These are phyloP conservation scores for Pholis gunnellus DNA, from an alignment of 2,113 vertebrate genomes.

Conservation along the genomic window DNA sequence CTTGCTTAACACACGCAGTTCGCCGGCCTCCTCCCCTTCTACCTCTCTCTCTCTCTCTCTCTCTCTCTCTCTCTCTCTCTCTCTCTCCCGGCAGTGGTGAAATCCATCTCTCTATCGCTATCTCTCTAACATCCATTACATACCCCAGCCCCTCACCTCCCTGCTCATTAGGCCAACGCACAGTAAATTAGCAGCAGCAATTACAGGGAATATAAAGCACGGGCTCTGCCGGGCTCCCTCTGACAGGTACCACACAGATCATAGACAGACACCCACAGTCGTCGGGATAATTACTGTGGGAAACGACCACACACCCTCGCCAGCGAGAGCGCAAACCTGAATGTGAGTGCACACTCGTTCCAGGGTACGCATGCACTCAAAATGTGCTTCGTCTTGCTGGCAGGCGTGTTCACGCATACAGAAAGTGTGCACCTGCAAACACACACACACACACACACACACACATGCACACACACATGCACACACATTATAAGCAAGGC, in stretches of 20 bases:
- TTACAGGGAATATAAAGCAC: slow-evolving; percentile 85
- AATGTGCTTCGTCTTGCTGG: slow-evolving; percentile 55
- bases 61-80: slow-evolving; percentile 78
- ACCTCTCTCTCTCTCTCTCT: slow-evolving; percentile 72
- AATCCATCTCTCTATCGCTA: slow-evolving; percentile 84
- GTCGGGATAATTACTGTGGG: slow-evolving; percentile 80
- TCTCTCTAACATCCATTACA: slow-evolving; percentile 87
- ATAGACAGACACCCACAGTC: slow-evolving; percentile 78
- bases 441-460: slow-evolving; percentile 3
- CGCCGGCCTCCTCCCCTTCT: slow-evolving; percentile 67
- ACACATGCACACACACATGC: neutral
- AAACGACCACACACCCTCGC: slow-evolving; percentile 74
- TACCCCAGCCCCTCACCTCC: slow-evolving; percentile 83
- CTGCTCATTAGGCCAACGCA: slow-evolving; percentile 85
- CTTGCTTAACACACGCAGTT: slow-evolving; percentile 77
- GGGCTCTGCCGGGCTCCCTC: slow-evolving; percentile 68
- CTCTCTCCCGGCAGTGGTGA: slow-evolving; percentile 74
- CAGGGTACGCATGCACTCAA: slow-evolving; percentile 39
- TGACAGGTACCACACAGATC: slow-evolving; percentile 81
- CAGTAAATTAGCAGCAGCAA: slow-evolving; percentile 86
- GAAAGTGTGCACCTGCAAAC: slow-evolving; percentile 32
- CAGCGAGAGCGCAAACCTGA: slow-evolving; percentile 46
- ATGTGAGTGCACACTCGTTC: slow-evolving; percentile 59
- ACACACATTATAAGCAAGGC: slow-evolving; percentile 25
- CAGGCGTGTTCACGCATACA: slow-evolving; percentile 27